Evolutionary conservation across 2,113 vertebrate species (phyloP).

Genomic region (Brachypodius melanocephalos): DNA sequence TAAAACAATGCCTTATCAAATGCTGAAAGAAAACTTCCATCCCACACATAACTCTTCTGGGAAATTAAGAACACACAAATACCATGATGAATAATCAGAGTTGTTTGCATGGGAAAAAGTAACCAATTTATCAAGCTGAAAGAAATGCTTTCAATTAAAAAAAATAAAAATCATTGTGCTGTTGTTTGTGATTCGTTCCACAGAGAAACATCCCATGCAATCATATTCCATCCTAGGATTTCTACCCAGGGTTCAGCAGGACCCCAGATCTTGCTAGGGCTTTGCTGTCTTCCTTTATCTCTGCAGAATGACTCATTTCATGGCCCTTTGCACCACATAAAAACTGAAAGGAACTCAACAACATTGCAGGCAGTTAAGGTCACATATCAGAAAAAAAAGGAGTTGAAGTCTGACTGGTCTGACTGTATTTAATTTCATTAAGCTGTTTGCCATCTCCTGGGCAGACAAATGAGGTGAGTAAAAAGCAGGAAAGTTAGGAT

Average conservation of each 20-base stretch:
- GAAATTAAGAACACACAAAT: neutral
- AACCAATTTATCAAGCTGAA: neutral
- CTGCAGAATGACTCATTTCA: neutral
- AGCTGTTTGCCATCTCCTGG: neutral
- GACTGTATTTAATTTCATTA: neutral
- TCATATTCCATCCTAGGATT: neutral
- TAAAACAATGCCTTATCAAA: neutral
- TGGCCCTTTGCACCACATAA: neutral
- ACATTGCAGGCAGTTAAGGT: neutral
- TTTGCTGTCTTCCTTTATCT: neutral
- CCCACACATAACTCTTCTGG: neutral
- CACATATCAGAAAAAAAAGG: neutral
- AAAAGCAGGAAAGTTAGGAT: neutral
- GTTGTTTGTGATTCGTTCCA: neutral
- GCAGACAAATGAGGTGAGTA: neutral
- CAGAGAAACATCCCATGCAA: neutral
- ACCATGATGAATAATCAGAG: neutral
- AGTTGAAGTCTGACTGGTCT: neutral
- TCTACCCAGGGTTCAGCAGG: neutral
- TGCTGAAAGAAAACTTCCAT: neutral
- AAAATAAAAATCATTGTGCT: neutral
- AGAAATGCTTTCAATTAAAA: neutral
- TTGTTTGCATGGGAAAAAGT: neutral
- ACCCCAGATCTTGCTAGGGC: neutral
- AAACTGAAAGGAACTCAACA: neutral